phyloP scores from a whole-genome alignment of 2,113 vertebrate species.

The Oenanthe melanoleuca region DNA sequence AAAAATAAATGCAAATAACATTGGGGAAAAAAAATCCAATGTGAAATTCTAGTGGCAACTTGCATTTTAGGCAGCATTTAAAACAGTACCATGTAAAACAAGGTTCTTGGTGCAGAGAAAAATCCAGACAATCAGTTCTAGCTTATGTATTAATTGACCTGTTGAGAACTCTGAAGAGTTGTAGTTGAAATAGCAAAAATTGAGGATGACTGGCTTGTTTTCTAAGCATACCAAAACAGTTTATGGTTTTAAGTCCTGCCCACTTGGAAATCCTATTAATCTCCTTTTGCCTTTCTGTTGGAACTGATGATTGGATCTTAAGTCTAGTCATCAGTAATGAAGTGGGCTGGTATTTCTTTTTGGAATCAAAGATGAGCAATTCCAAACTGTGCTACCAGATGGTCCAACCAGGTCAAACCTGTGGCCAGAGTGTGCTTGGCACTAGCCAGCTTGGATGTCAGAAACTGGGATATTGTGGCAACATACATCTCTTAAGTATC shows the following conservation, averaged over 20 bases:
- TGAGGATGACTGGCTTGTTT: background rate
- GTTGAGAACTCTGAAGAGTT: background rate
- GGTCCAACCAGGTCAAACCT: background rate
- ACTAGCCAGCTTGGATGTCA: background rate
- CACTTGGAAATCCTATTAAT: background rate
- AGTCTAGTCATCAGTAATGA: background rate
- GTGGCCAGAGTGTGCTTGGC: background rate
- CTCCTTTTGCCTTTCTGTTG: background rate
- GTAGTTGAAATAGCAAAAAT: background rate
- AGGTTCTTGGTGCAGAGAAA: background rate
- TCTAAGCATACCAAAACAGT: background rate
- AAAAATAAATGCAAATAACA: background rate
- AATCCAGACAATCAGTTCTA: background rate
- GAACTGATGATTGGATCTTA: background rate
- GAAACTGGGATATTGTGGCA: background rate
- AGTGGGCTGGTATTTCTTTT: background rate
- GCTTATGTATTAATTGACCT: background rate
- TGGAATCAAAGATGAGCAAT: background rate
- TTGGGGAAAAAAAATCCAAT: background rate
- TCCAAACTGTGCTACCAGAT: background rate
- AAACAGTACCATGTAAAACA: background rate
- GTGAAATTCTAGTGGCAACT: background rate
- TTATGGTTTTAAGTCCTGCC: background rate
- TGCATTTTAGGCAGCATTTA: background rate
- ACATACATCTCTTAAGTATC: background rate